Evolutionary conservation across 2,888 invertebrate species (phyloP).

Genomic region (Latrodectus elegans): DNA sequence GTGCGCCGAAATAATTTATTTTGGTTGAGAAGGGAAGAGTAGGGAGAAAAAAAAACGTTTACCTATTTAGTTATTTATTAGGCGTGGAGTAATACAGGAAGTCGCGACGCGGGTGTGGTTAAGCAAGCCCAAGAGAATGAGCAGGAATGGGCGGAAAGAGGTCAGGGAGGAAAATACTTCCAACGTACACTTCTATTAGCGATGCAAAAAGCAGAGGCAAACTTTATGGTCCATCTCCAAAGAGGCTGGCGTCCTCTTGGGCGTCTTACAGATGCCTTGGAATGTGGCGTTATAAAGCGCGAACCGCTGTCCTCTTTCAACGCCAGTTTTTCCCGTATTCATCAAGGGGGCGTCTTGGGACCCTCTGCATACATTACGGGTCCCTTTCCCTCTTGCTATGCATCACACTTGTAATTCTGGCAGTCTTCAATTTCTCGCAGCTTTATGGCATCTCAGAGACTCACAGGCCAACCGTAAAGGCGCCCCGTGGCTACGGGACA

Average conservation of each 20-base stretch:
- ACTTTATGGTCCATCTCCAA: conserved; percentile 65
- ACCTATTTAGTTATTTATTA: conserved; percentile 5
- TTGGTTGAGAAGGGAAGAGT: background rate
- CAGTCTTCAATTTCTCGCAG: conserved; percentile 67
- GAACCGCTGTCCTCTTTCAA: conserved; percentile 65
- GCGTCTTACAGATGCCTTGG: conserved; percentile 49
- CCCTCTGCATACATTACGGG: conserved; percentile 62
- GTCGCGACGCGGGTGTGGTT: conserved; percentile 44
- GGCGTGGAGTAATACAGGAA: conserved; percentile 20
- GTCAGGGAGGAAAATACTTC: conserved; percentile 56
- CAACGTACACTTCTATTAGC: conserved; percentile 56
- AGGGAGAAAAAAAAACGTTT: conserved; percentile 8
- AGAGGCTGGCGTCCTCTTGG: conserved; percentile 48
- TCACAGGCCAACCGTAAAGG: conserved; percentile 62
- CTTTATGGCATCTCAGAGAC: conserved; percentile 68
- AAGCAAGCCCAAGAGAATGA: conserved; percentile 45
- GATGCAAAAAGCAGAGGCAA: conserved; percentile 66
- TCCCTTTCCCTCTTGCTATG: conserved; percentile 41
- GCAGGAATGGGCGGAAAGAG: conserved; percentile 52
- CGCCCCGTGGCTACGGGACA: conserved; percentile 53
- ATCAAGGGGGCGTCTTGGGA: conserved; percentile 59
- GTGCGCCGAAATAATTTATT: conserved; percentile 51
- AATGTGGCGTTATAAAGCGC: conserved; percentile 63
- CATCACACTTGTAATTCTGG: conserved; percentile 69
- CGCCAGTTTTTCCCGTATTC: conserved; percentile 57